Percentiles rank a stretch among this genome's conserved stretches.
Evolutionary conservation across 2,797 vertebrate genomes (phyloP).

Genomic region (Coilia nasus): DNA sequence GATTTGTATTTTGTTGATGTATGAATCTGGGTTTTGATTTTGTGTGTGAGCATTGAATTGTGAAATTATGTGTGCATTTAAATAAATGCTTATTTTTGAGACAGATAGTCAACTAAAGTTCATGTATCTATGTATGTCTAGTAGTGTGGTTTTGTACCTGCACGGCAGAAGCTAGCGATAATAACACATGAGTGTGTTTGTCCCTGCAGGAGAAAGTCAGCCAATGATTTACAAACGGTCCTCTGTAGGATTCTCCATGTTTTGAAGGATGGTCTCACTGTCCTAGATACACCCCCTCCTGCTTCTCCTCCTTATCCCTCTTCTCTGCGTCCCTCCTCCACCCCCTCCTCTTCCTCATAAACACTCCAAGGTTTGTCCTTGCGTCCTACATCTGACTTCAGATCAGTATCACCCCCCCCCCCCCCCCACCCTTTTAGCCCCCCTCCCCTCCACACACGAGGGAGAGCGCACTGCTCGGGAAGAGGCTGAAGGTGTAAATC

Average conservation of each 20-base stretch:
- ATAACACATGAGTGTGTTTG: background rate
- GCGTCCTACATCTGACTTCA: conserved; percentile 9
- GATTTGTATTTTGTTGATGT: background rate
- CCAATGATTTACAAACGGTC: background rate
- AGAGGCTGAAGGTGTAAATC: background rate
- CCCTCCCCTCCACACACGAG: background rate
- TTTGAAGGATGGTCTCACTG: conserved; percentile 13
- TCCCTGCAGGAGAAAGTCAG: background rate
- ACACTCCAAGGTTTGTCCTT: background rate
- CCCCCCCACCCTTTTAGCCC: background rate
- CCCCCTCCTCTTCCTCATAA: background rate
- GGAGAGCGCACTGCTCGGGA: background rate
- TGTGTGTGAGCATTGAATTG: background rate
- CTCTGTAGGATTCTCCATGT: background rate
- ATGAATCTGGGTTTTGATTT: background rate
- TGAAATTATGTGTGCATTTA: no score
- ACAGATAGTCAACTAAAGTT: no score
- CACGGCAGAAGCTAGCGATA: background rate
- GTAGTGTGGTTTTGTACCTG: background rate
- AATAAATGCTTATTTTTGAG: no score
- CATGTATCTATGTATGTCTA: no score
- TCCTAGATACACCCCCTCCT: background rate
- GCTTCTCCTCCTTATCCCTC: background rate
- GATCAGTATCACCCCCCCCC: background rate
- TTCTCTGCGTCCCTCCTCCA: no score